These are phyloP conservation scores for Spheniscus humboldti DNA, from an alignment of 2,797 vertebrate genomes.

Conservation along the genomic window DNA sequence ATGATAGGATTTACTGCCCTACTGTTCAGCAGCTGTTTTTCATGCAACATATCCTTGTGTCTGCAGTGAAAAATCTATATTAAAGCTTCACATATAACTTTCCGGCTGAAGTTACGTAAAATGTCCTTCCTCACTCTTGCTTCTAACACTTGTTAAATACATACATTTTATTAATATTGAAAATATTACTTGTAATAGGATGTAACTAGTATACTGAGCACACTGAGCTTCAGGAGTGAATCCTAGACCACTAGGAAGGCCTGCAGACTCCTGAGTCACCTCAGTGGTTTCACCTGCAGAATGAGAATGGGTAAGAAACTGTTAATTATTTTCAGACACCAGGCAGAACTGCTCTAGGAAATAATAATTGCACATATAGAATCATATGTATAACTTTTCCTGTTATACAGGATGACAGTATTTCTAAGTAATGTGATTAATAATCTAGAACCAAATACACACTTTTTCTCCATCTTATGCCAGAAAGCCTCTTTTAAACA, in stretches of 20 bases:
- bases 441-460: background rate
- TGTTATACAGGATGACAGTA: background rate
- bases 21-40: background rate
- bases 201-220: background rate
- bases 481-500: background rate
- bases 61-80: background rate
- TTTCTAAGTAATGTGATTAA: background rate
- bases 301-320: background rate
- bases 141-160: background rate
- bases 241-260: background rate
- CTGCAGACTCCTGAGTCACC: background rate
- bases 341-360: background rate
- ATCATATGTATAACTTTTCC: background rate
- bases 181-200: background rate
- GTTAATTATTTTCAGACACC: background rate
- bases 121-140: background rate
- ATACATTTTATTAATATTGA: background rate
- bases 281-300: background rate
- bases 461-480: background rate
- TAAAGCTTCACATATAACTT: background rate
- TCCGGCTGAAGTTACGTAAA: background rate
- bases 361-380: background rate
- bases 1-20: background rate
- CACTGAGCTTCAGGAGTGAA: background rate
- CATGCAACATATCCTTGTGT: background rate